phyloP scores from a whole-genome alignment of 2,797 vertebrate species.

The Melanitta fusca region DNA sequence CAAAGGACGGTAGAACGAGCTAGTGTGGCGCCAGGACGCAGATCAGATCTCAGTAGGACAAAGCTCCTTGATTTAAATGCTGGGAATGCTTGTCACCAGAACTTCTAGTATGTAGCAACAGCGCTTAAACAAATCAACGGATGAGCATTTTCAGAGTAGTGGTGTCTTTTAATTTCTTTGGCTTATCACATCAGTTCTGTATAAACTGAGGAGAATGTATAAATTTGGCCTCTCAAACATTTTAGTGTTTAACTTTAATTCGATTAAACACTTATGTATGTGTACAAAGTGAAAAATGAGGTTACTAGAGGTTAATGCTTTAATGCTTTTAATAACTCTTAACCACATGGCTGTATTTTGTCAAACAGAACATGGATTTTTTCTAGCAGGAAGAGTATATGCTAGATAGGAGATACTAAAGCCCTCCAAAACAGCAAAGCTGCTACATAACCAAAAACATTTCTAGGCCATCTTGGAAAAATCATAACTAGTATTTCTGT shows the following conservation, averaged over 20 bases:
- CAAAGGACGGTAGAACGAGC: neutral
- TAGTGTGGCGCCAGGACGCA: slow-evolving; percentile 26
- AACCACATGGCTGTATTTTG: slow-evolving; percentile 77
- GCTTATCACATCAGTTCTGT: slow-evolving; percentile 69
- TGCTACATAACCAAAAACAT: neutral
- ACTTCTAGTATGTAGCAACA: slow-evolving; percentile 33
- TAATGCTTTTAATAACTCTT: slow-evolving; percentile 84
- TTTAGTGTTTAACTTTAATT: slow-evolving; percentile 79
- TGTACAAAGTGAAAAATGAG: slow-evolving; percentile 82
- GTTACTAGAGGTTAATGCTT: slow-evolving; percentile 82
- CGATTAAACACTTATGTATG: slow-evolving; percentile 80
- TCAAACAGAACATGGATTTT: slow-evolving; percentile 73
- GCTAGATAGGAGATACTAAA: slow-evolving; percentile 31
- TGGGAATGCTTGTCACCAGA: slow-evolving; percentile 54
- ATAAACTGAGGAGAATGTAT: slow-evolving; percentile 72
- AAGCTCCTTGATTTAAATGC: slow-evolving; percentile 41
- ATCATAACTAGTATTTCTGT: slow-evolving; percentile 25
- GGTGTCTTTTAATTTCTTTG: slow-evolving; percentile 57
- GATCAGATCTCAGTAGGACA: neutral
- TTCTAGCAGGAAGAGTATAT: slow-evolving; percentile 45
- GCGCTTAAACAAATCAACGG: slow-evolving; percentile 55
- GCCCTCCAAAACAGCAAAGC: neutral
- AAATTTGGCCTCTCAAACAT: slow-evolving; percentile 73
- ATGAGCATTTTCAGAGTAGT: slow-evolving; percentile 41
- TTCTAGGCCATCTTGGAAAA: slow-evolving; percentile 49